These are phyloP conservation scores for Sisor rabdophorus DNA, from an alignment of 2,113 vertebrate species.

Conservation along the genomic window DNA sequence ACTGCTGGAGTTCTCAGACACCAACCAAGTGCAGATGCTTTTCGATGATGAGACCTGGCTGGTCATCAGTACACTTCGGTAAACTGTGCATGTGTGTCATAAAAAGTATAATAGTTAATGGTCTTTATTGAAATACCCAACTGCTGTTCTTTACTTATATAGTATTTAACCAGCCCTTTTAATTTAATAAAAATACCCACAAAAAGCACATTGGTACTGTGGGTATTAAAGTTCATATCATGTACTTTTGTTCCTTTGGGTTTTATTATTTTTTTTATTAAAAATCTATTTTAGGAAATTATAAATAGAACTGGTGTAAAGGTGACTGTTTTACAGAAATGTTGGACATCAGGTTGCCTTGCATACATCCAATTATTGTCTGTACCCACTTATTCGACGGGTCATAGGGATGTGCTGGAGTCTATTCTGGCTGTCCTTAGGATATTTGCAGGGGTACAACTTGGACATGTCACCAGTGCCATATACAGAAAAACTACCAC, in stretches of 20 bases:
- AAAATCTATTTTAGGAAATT: background rate
- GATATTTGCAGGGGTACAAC: too few species aligned
- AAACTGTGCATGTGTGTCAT: background rate
- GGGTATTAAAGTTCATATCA: background rate
- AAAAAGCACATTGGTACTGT: background rate
- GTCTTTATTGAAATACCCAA: background rate
- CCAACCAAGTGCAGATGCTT: constrained; percentile 74
- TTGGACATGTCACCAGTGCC: too few species aligned
- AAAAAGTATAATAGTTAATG: background rate
- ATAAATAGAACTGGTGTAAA: background rate
- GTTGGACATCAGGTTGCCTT: too few species aligned
- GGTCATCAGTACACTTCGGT: constrained; percentile 65
- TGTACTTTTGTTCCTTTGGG: background rate
- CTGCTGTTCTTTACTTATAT: background rate
- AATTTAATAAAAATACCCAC: background rate
- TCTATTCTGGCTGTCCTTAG: too few species aligned
- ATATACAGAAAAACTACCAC: too few species aligned
- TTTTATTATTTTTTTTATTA: background rate
- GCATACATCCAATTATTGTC: too few species aligned
- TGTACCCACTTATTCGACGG: too few species aligned
- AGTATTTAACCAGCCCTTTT: background rate
- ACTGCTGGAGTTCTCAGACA: constrained; percentile 67
- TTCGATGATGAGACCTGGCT: constrained; percentile 70
- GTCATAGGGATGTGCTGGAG: too few species aligned
- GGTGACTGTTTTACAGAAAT: background rate